phyloP scores from a whole-genome alignment of 2,797 vertebrate species.

The Phataginus tetradactyla region DNA sequence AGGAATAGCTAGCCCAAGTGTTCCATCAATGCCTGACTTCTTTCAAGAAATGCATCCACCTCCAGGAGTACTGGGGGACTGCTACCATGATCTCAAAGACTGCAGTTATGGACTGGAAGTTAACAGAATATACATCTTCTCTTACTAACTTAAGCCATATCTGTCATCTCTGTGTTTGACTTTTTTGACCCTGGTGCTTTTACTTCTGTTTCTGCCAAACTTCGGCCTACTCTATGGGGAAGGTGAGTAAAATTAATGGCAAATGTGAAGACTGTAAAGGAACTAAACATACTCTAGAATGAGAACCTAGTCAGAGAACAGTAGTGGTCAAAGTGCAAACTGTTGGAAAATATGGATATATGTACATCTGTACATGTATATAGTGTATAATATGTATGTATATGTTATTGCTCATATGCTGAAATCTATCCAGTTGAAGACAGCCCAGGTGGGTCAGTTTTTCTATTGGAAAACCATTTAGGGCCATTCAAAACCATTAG shows the following conservation, averaged over 20 bases:
- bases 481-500: conserved; percentile 69
- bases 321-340: conserved; percentile 68
- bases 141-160: conserved; percentile 85
- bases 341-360: conserved; percentile 78
- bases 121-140: conserved; percentile 79
- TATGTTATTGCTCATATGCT: conserved; percentile 81
- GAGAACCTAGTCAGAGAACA: conserved; percentile 59
- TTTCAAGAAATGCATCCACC: conserved; percentile 70
- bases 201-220: conserved; percentile 85
- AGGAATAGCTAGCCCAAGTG: not conserved
- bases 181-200: conserved; percentile 86
- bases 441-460: conserved; percentile 56
- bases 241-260: conserved; percentile 68
- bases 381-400: conserved; percentile 81
- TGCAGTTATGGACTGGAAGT: conserved; percentile 76
- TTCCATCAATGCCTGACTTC: conserved; percentile 56
- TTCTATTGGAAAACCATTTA: conserved; percentile 67
- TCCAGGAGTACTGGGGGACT: conserved; percentile 78
- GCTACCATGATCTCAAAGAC: conserved; percentile 79
- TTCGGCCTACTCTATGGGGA: conserved; percentile 79
- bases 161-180: conserved; percentile 74
- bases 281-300: conserved; percentile 38
- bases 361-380: conserved; percentile 82
- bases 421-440: conserved; percentile 81
- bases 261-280: conserved; percentile 60